These are phyloP conservation scores for Galagoides demidoff DNA, from an alignment of 2,797 vertebrate genomes.

Conservation along the genomic window DNA sequence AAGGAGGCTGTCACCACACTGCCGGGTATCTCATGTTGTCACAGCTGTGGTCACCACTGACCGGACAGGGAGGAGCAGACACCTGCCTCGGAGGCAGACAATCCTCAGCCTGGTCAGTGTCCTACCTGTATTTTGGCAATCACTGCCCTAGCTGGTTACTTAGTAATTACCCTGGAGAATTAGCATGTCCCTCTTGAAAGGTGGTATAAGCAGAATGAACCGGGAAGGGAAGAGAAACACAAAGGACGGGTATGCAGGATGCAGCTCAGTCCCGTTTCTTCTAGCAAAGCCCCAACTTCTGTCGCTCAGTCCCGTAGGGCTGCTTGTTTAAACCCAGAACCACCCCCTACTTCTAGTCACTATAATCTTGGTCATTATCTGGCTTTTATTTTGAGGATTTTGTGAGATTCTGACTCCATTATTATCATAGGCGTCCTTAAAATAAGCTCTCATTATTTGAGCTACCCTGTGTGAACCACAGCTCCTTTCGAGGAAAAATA, in stretches of 20 bases:
- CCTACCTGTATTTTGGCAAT: neutral
- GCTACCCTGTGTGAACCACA: slow-evolving; percentile 36
- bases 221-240: neutral
- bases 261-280: neutral
- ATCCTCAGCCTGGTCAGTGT: neutral
- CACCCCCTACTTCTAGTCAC: neutral
- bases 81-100: neutral
- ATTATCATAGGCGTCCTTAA: slow-evolving; percentile 41
- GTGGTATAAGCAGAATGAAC: neutral
- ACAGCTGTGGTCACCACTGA: neutral
- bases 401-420: slow-evolving; percentile 46
- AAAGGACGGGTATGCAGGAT: neutral
- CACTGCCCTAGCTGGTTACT: neutral
- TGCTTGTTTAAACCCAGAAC: neutral
- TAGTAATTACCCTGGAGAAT: neutral
- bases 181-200: neutral
- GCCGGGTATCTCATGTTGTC: rapidly evolving
- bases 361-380: neutral
- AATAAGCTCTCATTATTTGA: slow-evolving; percentile 54
- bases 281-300: neutral
- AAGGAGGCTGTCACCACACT: neutral
- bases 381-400: slow-evolving; percentile 38
- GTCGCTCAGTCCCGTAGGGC: neutral
- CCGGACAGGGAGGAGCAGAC: neutral
- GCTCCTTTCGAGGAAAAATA: slow-evolving; percentile 65